These are phyloP conservation scores for Caenorhabditis imperialis DNA, from an alignment of 2,888 invertebrate species.

Conservation along the genomic window DNA sequence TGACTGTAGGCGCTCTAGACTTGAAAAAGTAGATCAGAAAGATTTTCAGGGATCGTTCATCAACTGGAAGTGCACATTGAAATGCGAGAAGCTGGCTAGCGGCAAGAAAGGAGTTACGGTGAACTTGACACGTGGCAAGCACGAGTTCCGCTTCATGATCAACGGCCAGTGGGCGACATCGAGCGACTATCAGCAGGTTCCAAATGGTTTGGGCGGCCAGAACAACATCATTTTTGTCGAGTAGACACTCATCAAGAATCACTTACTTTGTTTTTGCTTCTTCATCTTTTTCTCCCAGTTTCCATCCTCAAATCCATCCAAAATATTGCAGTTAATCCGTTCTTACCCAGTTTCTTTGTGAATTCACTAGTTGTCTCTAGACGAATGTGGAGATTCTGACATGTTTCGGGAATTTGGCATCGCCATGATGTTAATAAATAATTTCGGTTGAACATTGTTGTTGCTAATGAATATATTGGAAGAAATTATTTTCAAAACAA, in stretches of 20 bases:
- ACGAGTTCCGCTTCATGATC: constrained; percentile 73
- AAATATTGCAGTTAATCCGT: constrained; percentile 35
- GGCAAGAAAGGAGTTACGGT: constrained; percentile 67
- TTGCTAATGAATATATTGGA: too few species aligned
- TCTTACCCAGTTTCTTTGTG: constrained; percentile 5
- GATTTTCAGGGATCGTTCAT: constrained; percentile 68
- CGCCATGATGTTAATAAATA: constrained; percentile 49
- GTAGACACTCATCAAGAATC: constrained; percentile 32
- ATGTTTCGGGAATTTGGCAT: constrained; percentile 33
- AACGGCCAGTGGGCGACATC: constrained; percentile 70
- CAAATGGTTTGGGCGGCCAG: constrained; percentile 64
- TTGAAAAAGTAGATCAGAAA: background rate
- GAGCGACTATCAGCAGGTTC: constrained; percentile 55
- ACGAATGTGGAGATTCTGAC: constrained; percentile 40
- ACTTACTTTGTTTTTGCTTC: constrained; percentile 27
- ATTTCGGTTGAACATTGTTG: constrained; percentile 10
- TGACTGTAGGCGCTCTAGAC: constrained; percentile 61
- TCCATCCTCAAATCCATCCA: constrained; percentile 21
- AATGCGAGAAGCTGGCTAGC: constrained; percentile 60
- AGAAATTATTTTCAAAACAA: too few species aligned
- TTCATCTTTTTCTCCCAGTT: constrained; percentile 1
- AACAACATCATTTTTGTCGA: constrained; percentile 67
- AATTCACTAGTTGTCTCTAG: constrained; percentile 42
- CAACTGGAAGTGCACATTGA: constrained; percentile 73
- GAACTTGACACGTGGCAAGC: constrained; percentile 68